A percentile compares a stretch with the other conserved stretches of the same genome.
Conservation (phyloP, 1,140 invertebrate species). For the Plutomurus gul region DNA sequence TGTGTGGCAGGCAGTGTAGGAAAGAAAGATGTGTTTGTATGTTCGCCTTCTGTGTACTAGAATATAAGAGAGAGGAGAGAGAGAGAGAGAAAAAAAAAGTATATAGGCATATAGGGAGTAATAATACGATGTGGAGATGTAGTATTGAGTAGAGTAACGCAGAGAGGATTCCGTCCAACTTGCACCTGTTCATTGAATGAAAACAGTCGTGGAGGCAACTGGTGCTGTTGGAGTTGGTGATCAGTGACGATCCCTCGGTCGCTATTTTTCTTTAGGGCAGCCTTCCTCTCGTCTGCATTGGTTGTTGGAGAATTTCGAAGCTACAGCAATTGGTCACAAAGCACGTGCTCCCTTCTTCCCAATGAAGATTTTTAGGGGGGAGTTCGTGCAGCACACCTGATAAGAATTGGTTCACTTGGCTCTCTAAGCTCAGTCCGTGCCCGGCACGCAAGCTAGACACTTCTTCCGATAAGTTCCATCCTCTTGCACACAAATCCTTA, state of each 20-base stretch:
- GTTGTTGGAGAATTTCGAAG: not conserved
- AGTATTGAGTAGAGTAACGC: not conserved
- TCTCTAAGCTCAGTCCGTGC: conserved; percentile 42
- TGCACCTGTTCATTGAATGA: conserved; percentile 40
- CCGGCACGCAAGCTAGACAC: conserved; percentile 31
- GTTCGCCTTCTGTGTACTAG: not conserved
- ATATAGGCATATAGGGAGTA: too few species aligned
- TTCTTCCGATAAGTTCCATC: not conserved
- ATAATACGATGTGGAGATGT: not conserved
- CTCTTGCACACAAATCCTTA: not conserved
- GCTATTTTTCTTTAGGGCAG: conserved; percentile 6
- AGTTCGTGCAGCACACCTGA: conserved; percentile 30
- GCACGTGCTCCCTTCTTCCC: conserved; percentile 40
- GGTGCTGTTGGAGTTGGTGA: conserved; percentile 23
- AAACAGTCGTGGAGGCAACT: conserved; percentile 35
- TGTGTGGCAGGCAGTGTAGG: not conserved
- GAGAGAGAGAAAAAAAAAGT: too few species aligned
- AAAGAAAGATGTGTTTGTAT: too few species aligned
- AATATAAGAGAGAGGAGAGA: too few species aligned
- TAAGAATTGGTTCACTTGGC: conserved; percentile 37
- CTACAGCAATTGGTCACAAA: conserved; percentile 38
- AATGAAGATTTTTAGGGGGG: conserved; percentile 7
- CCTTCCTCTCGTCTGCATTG: conserved; percentile 3
- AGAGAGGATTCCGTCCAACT: not conserved
- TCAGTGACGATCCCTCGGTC: conserved; percentile 23